Percentiles rank a stretch among this genome's conserved stretches.
phyloP scores from a whole-genome alignment of 2,888 invertebrate species.

The Rhaphigaster nebulosa region DNA sequence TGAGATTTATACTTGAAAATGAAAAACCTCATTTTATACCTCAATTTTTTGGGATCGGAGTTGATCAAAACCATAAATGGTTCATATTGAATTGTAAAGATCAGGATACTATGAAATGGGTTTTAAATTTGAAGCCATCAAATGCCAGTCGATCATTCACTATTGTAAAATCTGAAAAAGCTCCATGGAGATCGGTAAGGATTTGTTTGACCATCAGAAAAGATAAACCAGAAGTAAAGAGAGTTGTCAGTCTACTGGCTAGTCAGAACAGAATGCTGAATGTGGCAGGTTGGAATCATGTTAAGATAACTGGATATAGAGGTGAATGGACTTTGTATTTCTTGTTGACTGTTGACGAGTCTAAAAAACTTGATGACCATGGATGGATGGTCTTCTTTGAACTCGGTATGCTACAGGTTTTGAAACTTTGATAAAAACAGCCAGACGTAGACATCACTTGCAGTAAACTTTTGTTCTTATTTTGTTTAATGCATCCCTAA shows the following conservation, averaged over 20 bases:
- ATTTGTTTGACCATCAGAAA: not conserved
- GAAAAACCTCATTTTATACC: not conserved
- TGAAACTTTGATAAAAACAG: not conserved
- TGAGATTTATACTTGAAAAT: not conserved
- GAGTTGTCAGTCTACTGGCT: not conserved
- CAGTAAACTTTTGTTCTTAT: not conserved
- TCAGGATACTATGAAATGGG: not conserved
- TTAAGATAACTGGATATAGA: not conserved
- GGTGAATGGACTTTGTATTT: not conserved
- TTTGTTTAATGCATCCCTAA: not conserved
- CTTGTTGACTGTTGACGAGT: not conserved
- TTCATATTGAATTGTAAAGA: not conserved
- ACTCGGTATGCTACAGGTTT: not conserved
- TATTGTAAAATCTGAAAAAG: not conserved
- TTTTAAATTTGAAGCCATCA: not conserved
- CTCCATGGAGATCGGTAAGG: not conserved
- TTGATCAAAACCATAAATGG: not conserved
- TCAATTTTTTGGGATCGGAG: not conserved
- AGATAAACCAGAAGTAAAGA: conserved; percentile 3
- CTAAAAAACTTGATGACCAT: not conserved
- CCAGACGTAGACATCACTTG: too few relatives aligned
- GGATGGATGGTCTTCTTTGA: not conserved
- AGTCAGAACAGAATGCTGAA: not conserved
- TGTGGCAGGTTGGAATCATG: not conserved
- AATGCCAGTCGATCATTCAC: not conserved